Evolutionary conservation across 2,797 vertebrate genomes (phyloP), one percentile per base, ranked within the genome.

Genomic region (Mallotus villosus): DNA sequence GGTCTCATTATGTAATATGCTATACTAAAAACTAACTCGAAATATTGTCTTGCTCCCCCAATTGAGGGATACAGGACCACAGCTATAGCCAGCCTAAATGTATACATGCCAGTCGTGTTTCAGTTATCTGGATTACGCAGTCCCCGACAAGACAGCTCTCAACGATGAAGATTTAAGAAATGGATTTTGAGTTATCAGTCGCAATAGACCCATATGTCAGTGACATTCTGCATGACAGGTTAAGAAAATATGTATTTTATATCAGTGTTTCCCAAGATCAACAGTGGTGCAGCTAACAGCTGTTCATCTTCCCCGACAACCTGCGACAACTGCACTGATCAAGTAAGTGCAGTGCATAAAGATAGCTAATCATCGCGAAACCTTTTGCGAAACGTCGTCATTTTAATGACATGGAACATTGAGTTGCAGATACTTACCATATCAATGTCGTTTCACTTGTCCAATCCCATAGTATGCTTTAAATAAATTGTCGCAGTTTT

Each of bases 201-300:
- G 19, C n/a, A n/a, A 3, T 1, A 17, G 9, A 66, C 57, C 25
- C 8, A 51, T 67, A 55, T 29, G 25, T 24, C 25, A 55, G 21
- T 41, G 27, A 8, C 68, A 3, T 72, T 29, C 5, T 2, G 41
- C 27, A 51, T 66, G 1, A 16, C 27, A 53, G 0, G 22, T 4
- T 9, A 65, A 22, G 29, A 37, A 1, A 2, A 60, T 24, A 29
- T 46, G 51, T 46, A 55, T n/a, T 51, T 84, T 83, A 55, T 41
- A 32, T 68, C 34, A 16, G 34, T 71, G 51, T 62, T 60, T 61
- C 64, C 67, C 81, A 2, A 76, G 77, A 80, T 84, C 74, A 67
- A 75, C 21, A 41, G 19, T 21, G 19, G 27, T 85, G 76, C 80
- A 67, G 77, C 78, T 75, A 87, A 85, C 88, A 89, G 86, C 88